A percentile compares a stretch with the other conserved stretches of the same genome.
These are phyloP conservation scores for Drosophila bocqueti DNA, from an alignment of 1,140 invertebrate species.

Conservation along the genomic window DNA sequence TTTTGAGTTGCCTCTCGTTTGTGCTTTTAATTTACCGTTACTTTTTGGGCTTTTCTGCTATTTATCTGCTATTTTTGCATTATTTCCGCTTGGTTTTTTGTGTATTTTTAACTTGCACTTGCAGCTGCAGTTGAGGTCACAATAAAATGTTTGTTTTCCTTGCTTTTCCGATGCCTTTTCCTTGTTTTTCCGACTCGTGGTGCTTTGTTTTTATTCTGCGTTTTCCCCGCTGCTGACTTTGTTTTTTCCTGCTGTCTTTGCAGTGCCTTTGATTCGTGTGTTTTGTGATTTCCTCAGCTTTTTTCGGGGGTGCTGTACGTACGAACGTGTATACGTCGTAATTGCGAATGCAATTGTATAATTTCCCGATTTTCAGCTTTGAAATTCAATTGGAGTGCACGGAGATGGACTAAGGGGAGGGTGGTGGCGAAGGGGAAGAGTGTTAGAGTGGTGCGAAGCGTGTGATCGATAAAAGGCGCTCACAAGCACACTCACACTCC, in stretches of 20 bases:
- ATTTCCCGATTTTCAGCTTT: constrained; percentile 65
- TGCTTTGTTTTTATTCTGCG: constrained; percentile 15
- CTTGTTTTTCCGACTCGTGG: constrained; percentile 12
- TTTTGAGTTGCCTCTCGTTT: constrained; percentile 1
- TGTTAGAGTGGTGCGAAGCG: constrained; percentile 44
- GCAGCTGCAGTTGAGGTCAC: constrained; percentile 52
- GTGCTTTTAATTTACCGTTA: constrained; percentile 22
- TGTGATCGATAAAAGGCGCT: constrained; percentile 74
- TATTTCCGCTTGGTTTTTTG: constrained; percentile 46
- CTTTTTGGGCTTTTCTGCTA: constrained; percentile 16
- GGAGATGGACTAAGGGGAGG: constrained; percentile 6
- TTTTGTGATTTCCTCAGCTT: constrained; percentile 38
- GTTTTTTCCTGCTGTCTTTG: constrained; percentile 17
- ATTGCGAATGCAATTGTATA: constrained; percentile 76
- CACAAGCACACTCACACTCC: constrained; percentile 36
- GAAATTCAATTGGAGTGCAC: constrained; percentile 55
- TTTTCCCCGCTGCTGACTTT: constrained; percentile 19
- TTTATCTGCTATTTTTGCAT: constrained; percentile 19
- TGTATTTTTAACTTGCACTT: constrained; percentile 56
- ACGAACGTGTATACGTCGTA: constrained; percentile 37
- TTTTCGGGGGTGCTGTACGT: constrained; percentile 73
- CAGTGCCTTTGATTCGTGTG: constrained; percentile 52
- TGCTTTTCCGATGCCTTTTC: constrained; percentile 17
- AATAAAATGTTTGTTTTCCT: constrained; percentile 48
- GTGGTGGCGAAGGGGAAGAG: background rate